These are phyloP conservation scores for Drosophila ohnishii DNA, from an alignment of 1,140 invertebrate species.

Conservation along the genomic window DNA sequence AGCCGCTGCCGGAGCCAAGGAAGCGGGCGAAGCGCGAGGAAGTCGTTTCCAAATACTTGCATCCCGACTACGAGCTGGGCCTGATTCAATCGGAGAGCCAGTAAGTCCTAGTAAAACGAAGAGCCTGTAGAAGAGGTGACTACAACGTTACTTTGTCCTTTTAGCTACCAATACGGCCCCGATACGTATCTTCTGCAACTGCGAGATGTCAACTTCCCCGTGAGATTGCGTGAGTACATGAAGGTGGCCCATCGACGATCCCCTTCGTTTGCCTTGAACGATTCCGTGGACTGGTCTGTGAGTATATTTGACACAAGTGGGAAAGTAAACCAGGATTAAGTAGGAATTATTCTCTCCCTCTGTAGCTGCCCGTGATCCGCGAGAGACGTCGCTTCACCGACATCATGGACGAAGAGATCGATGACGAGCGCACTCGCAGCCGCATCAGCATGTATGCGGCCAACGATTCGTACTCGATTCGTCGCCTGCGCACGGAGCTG, in stretches of 20 bases:
- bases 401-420: conserved; percentile 98
- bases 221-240: conserved; percentile 95
- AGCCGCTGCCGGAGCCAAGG: conserved; percentile 84
- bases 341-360: neutral
- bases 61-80: conserved; percentile 92
- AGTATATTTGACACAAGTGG: conserved; percentile 54
- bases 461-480: conserved; percentile 87
- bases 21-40: conserved; percentile 87
- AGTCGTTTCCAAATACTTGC: conserved; percentile 89
- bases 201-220: conserved; percentile 95
- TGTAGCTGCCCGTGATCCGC: conserved; percentile 91
- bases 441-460: conserved; percentile 91
- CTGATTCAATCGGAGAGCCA: conserved; percentile 93
- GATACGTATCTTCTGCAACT: conserved; percentile 97
- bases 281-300: conserved; percentile 90
- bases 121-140: neutral
- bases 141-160: conserved; percentile 67
- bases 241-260: conserved; percentile 92
- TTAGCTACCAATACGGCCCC: conserved; percentile 96
- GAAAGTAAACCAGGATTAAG: no score
- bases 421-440: conserved; percentile 91
- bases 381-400: conserved; percentile 96
- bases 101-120: conserved; percentile 84
- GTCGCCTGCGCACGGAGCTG: conserved; percentile 91
- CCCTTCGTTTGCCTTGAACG: conserved; percentile 87